Conservation (phyloP, 1,140 invertebrate species). For the Euschistus heros region DNA sequence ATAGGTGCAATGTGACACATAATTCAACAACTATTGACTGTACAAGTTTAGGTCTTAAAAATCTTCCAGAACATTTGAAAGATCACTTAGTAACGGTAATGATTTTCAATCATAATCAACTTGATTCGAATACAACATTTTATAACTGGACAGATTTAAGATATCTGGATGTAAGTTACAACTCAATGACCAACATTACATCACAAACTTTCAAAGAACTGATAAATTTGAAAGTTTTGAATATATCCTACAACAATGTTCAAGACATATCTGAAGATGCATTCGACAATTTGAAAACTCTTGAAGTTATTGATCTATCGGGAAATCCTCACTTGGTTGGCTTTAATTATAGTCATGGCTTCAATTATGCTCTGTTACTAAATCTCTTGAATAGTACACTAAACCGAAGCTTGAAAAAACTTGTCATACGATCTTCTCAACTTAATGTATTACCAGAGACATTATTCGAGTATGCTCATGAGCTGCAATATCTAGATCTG, state of each 20-base stretch:
- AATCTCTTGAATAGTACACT: not conserved
- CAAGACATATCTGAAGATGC: not conserved
- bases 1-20: not conserved
- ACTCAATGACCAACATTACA: not conserved
- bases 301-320: constrained; percentile 20
- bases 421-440: not conserved
- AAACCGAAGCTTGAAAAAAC: not conserved
- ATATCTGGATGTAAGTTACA: constrained; percentile 8
- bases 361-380: not conserved
- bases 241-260: constrained; percentile 18
- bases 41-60: not conserved
- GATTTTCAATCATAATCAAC: not conserved
- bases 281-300: not conserved
- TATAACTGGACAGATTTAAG: not conserved
- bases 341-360: too few relatives aligned
- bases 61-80: not conserved
- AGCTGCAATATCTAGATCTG: constrained; percentile 9
- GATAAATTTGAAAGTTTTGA: constrained; percentile 13
- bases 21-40: not conserved
- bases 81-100: not conserved
- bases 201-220: not conserved
- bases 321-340: constrained; percentile 16
- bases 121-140: not conserved
- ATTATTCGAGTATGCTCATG: not conserved
- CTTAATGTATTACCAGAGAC: not conserved